Evolutionary conservation across 2,888 invertebrate species (phyloP).

Genomic region (Invenusta paracnida): DNA sequence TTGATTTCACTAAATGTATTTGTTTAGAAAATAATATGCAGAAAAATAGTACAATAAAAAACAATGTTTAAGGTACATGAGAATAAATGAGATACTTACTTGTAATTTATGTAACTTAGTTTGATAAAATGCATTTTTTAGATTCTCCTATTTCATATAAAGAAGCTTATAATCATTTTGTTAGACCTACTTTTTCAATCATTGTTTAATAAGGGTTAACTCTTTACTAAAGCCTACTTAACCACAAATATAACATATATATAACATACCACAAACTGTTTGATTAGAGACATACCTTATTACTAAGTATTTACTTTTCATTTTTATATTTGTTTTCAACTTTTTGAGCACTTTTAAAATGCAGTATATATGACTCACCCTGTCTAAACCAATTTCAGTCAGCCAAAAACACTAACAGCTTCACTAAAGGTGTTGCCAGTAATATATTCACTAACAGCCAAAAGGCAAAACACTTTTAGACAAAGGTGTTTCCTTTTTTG

Average conservation of each 20-base stretch:
- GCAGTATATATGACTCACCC: not conserved
- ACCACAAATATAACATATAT: not conserved
- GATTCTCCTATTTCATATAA: not conserved
- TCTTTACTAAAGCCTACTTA: not conserved
- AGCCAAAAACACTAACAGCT: too few relatives aligned
- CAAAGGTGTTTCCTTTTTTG: too few relatives aligned
- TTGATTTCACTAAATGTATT: not conserved
- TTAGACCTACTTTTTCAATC: not conserved
- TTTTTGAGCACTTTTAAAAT: not conserved
- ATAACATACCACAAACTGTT: not conserved
- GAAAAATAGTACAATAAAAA: not conserved
- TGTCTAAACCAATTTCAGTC: not conserved
- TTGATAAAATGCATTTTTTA: not conserved
- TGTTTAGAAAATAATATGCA: not conserved
- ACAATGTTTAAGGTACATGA: not conserved
- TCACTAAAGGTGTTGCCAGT: too few relatives aligned
- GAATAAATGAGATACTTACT: not conserved
- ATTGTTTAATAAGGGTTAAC: not conserved
- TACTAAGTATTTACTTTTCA: too few relatives aligned
- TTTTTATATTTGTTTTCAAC: not conserved
- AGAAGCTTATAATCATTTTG: not conserved
- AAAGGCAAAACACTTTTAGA: too few relatives aligned
- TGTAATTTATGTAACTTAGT: not conserved
- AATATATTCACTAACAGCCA: too few relatives aligned
- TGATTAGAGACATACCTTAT: not conserved